These are phyloP conservation scores for Anhinga anhinga DNA, from an alignment of 2,113 vertebrate genomes.

Conservation along the genomic window DNA sequence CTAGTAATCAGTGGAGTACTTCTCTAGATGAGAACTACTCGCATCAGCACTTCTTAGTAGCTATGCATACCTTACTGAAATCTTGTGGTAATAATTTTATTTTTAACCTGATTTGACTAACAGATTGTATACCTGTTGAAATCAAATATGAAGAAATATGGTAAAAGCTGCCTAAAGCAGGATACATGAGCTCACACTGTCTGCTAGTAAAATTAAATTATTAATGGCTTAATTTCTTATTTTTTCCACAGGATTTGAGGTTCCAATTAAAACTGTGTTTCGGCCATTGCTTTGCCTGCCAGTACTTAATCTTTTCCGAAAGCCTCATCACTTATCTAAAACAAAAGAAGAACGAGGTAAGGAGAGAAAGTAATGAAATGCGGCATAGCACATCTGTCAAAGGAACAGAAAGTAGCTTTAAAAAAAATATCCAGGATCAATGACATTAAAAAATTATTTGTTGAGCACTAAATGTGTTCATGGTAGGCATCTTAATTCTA, in stretches of 20 bases:
- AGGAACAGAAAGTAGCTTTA: constrained; percentile 51
- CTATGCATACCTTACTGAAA: background rate
- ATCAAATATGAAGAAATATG: background rate
- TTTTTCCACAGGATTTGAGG: constrained; percentile 70
- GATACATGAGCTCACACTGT: background rate
- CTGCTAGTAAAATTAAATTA: constrained; percentile 61
- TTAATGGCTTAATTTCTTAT: constrained; percentile 73
- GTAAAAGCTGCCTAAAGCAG: background rate
- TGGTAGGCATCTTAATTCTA: constrained; percentile 56
- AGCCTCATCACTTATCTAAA: constrained; percentile 74
- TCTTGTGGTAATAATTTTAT: background rate
- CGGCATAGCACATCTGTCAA: constrained; percentile 74
- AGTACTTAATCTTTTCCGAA: constrained; percentile 75
- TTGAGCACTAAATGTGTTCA: constrained; percentile 45
- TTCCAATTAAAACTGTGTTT: constrained; percentile 77
- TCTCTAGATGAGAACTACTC: background rate
- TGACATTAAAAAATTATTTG: constrained; percentile 74
- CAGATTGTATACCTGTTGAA: background rate
- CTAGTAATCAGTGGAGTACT: background rate
- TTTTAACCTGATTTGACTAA: background rate
- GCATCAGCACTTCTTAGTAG: background rate
- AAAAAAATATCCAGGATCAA: constrained; percentile 61
- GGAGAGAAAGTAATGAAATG: constrained; percentile 77
- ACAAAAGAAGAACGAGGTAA: constrained; percentile 75
- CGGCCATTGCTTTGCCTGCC: constrained; percentile 69